phyloP scores from a whole-genome alignment of 2,888 invertebrate genomes.

The Artemia sp. region DNA sequence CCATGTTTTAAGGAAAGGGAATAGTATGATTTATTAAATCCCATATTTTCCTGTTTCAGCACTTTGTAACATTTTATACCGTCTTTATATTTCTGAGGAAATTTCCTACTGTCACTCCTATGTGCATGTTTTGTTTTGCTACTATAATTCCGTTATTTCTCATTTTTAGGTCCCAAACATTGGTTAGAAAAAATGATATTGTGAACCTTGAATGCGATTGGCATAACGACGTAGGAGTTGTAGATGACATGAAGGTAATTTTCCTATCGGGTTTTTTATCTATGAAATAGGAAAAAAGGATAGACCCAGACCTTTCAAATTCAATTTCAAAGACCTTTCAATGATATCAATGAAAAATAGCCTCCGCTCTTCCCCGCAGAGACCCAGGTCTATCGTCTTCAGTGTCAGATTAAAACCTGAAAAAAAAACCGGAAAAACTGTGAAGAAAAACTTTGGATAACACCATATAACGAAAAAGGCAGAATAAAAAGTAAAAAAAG shows the following conservation, averaged over 20 bases:
- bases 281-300: not conserved
- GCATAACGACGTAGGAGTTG: not conserved
- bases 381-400: too few relatives aligned
- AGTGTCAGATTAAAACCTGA: too few relatives aligned
- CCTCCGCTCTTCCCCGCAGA: too few relatives aligned
- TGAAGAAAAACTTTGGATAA: too few relatives aligned
- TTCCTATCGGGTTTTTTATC: not conserved
- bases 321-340: not conserved
- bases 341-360: not conserved
- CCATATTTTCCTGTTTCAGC: too few relatives aligned
- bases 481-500: too few relatives aligned
- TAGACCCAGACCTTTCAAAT: not conserved
- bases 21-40: too few relatives aligned
- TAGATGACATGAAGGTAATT: conserved; percentile 14
- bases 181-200: not conserved
- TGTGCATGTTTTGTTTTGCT: not conserved
- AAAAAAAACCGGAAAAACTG: too few relatives aligned
- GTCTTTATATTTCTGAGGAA: too few relatives aligned
- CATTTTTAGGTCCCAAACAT: not conserved
- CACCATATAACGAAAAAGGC: too few relatives aligned
- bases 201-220: conserved; percentile 5
- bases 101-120: not conserved
- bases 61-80: too few relatives aligned
- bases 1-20: too few relatives aligned
- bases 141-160: not conserved